Conservation (phyloP, 2,113 vertebrate genomes). For the Zosterops hypoxanthus region DNA sequence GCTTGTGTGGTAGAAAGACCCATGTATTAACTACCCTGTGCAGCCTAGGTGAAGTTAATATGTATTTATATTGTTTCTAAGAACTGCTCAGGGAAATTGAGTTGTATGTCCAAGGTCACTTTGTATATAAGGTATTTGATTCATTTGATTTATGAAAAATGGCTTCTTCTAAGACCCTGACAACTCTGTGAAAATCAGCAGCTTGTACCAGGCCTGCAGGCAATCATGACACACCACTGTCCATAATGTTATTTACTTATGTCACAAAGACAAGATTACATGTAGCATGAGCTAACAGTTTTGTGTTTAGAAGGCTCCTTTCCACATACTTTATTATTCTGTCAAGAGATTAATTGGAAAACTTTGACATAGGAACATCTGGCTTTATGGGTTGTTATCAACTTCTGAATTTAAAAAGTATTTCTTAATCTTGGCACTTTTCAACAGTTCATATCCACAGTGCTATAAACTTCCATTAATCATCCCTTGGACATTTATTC, state of each 20-base stretch:
- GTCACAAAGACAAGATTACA: not conserved
- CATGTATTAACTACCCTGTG: no score
- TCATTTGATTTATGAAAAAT: not conserved
- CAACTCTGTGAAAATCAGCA: not conserved
- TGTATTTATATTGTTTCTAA: not conserved
- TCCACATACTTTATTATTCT: not conserved
- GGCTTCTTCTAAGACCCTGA: not conserved
- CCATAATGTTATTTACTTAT: not conserved
- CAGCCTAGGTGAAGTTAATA: not conserved
- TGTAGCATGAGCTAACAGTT: not conserved
- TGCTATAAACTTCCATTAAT: not conserved
- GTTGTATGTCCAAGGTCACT: not conserved
- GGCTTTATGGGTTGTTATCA: not conserved
- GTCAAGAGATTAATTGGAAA: not conserved
- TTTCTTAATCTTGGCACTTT: not conserved
- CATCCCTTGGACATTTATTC: not conserved
- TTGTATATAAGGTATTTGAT: not conserved
- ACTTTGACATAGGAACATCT: not conserved
- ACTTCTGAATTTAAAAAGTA: not conserved
- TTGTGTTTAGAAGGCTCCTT: not conserved
- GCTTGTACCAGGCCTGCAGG: not conserved
- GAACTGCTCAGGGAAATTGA: not conserved
- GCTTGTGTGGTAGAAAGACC: not conserved
- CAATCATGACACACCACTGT: not conserved
- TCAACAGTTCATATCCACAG: not conserved